Base-by-base conservation (phyloP, 2,888 invertebrate species). In the Tridacna crocea region DNA sequence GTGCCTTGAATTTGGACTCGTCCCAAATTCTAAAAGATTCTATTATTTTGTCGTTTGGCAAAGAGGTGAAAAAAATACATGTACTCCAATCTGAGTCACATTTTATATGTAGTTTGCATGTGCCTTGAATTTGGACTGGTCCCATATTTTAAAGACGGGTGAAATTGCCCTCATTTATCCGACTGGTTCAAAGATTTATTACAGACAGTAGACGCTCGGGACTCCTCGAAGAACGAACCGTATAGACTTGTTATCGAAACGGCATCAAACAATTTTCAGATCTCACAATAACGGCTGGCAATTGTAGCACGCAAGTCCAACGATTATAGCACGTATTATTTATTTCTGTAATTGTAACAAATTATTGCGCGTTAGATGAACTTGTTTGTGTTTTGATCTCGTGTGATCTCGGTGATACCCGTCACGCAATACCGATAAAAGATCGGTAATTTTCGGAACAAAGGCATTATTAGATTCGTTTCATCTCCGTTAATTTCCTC, bases 341-440 rank as follows among this genome's bases (percentile, higher is more conserved):
- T 70, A 70, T 70, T 51, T 22, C 70, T 70, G 70, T 70, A 70
- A 70, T 70, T 70, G 70, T 36, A 46, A 70, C 70, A 70, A 51
- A 70, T 70, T 70, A 70, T 70, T 70, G 70, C 68, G 68, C 70
- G 70, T 19, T 51, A 48, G 70, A 22, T 19, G 70, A 47, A 48
- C 47, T 22, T 51, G 70, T 70, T 70, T 70, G 70, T 51, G 70
- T 51, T 70, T 19, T 70, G 70, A 70, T 70, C 70, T 48, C 47
- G 47, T 15, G 8, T 48, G 22, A 51, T 36, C 36, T 36, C 36
- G 36, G 36, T 36, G 36, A 36, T 36, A 36, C 15, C n/a, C 70
- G 70, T 70, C 70, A 70, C 70, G 70, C 70, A 70, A 70, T 26
- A 1, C 51, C 70, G 70, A 24, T 47, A 24, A 70, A 46, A 51